Evolutionary conservation across 2,797 vertebrate species (phyloP).

Genomic region (Tiaroga cobitis): DNA sequence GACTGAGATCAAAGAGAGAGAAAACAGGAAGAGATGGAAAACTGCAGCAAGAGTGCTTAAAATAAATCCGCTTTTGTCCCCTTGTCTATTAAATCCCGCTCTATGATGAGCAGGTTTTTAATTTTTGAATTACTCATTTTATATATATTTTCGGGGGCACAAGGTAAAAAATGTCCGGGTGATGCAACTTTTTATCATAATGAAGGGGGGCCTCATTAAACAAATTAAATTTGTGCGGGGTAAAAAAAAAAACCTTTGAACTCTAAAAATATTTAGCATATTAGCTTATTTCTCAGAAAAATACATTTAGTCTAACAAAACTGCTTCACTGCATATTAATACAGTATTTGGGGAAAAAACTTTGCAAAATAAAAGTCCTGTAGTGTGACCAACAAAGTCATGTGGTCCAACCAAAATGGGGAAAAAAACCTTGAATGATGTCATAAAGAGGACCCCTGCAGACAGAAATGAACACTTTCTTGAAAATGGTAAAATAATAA

Average conservation of each 20-base stretch:
- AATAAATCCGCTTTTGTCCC: not conserved
- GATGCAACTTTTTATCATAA: not conserved
- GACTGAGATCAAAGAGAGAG: constrained; percentile 32
- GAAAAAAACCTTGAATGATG: not conserved
- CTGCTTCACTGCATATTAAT: not conserved
- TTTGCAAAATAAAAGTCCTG: not conserved
- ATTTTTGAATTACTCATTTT: not conserved
- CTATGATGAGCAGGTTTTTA: not conserved
- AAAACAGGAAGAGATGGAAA: constrained; percentile 24
- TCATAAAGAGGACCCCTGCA: not conserved
- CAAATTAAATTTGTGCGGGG: not conserved
- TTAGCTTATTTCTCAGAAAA: not conserved
- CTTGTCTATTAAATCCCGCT: not conserved
- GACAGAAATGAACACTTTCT: not conserved
- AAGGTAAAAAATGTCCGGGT: not conserved
- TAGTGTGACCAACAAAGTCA: not conserved
- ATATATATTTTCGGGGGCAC: not conserved
- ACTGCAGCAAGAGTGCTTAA: not conserved
- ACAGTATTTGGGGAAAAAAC: not conserved
- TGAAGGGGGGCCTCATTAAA: no score
- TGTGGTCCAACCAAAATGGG: not conserved
- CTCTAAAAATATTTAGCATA: not conserved
- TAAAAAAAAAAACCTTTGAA: not conserved
- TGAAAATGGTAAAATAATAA: not conserved
- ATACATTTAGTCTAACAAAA: not conserved